Conservation (phyloP, 2,797 vertebrate genomes). For the Brachyrhaphis roseni region DNA sequence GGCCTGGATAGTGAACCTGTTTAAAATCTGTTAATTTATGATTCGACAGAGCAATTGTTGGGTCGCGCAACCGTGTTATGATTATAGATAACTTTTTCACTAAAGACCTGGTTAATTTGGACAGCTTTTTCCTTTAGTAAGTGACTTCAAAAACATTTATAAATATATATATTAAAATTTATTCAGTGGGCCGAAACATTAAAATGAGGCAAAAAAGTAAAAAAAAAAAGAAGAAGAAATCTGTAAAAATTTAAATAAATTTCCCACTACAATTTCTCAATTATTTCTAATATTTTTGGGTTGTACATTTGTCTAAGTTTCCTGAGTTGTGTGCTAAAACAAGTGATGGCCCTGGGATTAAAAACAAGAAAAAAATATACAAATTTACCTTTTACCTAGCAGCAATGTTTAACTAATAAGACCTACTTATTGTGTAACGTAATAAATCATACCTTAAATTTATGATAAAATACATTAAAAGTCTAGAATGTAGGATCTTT, state of each 20-base stretch:
- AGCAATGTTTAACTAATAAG: neutral
- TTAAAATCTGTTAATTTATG: neutral
- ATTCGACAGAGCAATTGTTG: neutral
- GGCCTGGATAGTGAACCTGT: neutral
- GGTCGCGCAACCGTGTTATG: too few relatives aligned
- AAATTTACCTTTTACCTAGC: too few relatives aligned
- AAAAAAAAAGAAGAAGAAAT: neutral
- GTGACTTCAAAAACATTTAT: neutral
- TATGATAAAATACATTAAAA: neutral
- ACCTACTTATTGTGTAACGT: rapidly evolving
- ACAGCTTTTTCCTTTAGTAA: neutral
- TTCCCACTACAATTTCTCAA: neutral
- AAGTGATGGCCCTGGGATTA: neutral
- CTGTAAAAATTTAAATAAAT: neutral
- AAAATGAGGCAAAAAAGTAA: neutral
- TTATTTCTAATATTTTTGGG: neutral
- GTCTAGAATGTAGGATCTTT: neutral
- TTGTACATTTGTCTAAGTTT: neutral
- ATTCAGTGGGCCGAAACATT: neutral
- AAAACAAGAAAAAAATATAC: neutral
- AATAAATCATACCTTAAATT: neutral
- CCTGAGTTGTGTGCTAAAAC: neutral
- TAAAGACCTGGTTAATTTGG: neutral
- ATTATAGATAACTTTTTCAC: too few relatives aligned
- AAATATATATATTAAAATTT: neutral